Evolutionary conservation across 2,113 vertebrate genomes (phyloP).

Genomic region (Aleadryas rufinucha): DNA sequence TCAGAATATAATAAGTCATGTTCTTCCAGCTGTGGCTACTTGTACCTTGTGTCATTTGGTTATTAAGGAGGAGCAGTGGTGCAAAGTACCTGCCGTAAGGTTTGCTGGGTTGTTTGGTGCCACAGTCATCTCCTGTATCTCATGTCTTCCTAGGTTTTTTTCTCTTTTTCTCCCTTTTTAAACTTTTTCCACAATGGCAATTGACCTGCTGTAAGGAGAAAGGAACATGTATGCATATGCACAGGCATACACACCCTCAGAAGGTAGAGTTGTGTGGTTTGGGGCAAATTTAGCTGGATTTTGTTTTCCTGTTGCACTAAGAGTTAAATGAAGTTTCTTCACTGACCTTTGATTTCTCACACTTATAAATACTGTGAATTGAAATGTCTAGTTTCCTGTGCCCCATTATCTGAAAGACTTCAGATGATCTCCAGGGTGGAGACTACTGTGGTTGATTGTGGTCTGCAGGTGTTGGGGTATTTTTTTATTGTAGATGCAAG

Average conservation of each 20-base stretch:
- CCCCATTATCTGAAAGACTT: not conserved
- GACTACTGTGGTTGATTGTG: not conserved
- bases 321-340: not conserved
- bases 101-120: not conserved
- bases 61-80: not conserved
- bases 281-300: not conserved
- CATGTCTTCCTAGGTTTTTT: not conserved
- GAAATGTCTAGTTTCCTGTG: not conserved
- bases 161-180: not conserved
- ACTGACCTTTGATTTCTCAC: not conserved
- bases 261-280: not conserved
- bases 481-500: not conserved
- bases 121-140: not conserved
- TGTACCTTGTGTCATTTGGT: not conserved
- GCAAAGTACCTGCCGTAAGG: not conserved
- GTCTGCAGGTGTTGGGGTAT: not conserved
- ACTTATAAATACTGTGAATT: not conserved
- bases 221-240: accelerated
- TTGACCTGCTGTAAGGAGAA: not conserved
- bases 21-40: not conserved
- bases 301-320: not conserved
- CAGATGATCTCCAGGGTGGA: not conserved
- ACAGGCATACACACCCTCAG: accelerated
- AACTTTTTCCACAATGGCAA: not conserved
- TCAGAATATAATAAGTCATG: not conserved